phyloP scores from a whole-genome alignment of 2,797 vertebrate species.

The Parambassis ranga region DNA sequence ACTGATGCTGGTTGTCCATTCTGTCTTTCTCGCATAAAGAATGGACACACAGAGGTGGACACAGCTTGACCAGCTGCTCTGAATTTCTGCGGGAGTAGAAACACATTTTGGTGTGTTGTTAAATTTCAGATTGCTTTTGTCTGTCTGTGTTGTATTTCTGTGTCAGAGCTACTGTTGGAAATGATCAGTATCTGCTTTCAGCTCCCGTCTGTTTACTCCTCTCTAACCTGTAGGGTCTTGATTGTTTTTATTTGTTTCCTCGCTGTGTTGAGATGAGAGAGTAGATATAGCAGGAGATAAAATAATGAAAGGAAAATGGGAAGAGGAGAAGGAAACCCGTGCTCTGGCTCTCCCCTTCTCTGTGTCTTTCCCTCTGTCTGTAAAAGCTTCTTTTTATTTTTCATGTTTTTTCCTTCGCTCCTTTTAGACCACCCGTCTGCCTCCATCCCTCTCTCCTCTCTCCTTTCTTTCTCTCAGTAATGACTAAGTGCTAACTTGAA shows the following conservation, averaged over 20 bases:
- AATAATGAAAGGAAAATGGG: slow-evolving; percentile 29
- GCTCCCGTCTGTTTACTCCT: slow-evolving; percentile 36
- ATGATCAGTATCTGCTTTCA: slow-evolving; percentile 31
- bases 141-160: slow-evolving; percentile 26
- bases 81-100: slow-evolving; percentile 12
- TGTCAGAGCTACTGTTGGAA: slow-evolving; percentile 19
- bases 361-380: slow-evolving; percentile 3
- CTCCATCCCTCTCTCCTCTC: neutral
- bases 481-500: slow-evolving; percentile 60
- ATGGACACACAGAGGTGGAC: neutral
- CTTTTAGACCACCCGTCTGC: neutral
- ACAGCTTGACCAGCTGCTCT: slow-evolving; percentile 3
- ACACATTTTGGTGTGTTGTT: slow-evolving; percentile 1
- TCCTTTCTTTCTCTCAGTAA: slow-evolving; percentile 20
- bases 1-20: neutral
- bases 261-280: slow-evolving; percentile 34
- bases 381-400: neutral
- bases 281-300: slow-evolving; percentile 41
- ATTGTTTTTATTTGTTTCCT: slow-evolving; percentile 55
- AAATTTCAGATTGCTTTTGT: slow-evolving; percentile 16
- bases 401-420: neutral
- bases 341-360: neutral
- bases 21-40: slow-evolving; percentile 3
- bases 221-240: slow-evolving; percentile 39
- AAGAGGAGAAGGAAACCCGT: slow-evolving; percentile 2